Conservation (phyloP, 2,888 invertebrate species). For the Erannis defoliaria region DNA sequence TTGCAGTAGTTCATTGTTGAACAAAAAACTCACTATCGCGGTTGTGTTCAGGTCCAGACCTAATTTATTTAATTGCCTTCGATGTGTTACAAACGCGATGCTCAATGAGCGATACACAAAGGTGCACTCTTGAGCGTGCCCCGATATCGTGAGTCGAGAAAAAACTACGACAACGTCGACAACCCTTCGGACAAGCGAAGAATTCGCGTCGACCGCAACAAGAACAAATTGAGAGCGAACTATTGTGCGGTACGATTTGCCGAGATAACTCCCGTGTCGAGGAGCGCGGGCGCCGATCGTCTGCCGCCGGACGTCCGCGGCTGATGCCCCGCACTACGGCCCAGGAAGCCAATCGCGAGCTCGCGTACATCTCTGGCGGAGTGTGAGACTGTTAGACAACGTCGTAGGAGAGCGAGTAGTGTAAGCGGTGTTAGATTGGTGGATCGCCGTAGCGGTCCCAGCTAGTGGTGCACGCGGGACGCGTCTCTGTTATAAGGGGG, state of each 20-base stretch:
- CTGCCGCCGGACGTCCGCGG: constrained; percentile 70
- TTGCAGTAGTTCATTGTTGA: background rate
- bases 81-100: constrained; percentile 54
- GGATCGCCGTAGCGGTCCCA: constrained; percentile 61
- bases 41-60: constrained; percentile 4
- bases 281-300: constrained; percentile 71
- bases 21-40: constrained; percentile 12
- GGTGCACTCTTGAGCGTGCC: constrained; percentile 63
- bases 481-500: constrained; percentile 83
- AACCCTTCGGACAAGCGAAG: constrained; percentile 80
- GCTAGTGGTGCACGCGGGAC: constrained; percentile 78
- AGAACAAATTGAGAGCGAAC: constrained; percentile 85
- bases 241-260: constrained; percentile 84
- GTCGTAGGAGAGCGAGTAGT: constrained; percentile 54
- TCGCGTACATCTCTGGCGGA: constrained; percentile 36
- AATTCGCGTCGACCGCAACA: constrained; percentile 83
- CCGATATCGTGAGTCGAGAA: constrained; percentile 67
- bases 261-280: constrained; percentile 81
- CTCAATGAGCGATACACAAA: constrained; percentile 67
- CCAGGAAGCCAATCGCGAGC: constrained; percentile 36
- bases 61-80: constrained; percentile 57
- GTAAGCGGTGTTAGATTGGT: constrained; percentile 57
- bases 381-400: constrained; percentile 22
- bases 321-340: constrained; percentile 50
- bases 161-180: constrained; percentile 74